Evolutionary conservation across 64 coral and sea anemone species (phyloP), one percentile per base, ranked within the genome.

Genomic region (Dendronephthya gigantea): DNA sequence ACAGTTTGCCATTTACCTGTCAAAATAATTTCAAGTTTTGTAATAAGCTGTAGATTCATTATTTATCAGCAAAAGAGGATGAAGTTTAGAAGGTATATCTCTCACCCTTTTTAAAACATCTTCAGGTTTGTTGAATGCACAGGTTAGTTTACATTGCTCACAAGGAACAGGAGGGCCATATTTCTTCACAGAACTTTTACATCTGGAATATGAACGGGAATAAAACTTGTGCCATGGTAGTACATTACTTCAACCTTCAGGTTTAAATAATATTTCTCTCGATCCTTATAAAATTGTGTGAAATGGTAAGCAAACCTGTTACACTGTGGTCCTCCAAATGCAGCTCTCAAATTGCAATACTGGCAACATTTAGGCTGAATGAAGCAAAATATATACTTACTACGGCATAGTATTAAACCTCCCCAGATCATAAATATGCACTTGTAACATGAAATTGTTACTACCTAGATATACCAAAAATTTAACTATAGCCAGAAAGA

Each of bases 91-190:
- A n/a, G n/a, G n/a, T n/a, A n/a, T n/a, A n/a, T 39, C 27, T 68
- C 52, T 39, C 87, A 97, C 95, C 92, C 93, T 93, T 49, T 91
- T 90, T 88, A 90, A 93, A 48, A 92, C 90, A 41, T 98, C 92
- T 23, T 91, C 85, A 1, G 95, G 89, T 48, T 93, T 98, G 39
- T 98, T 83, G 68, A 98, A 98, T n/a, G 95, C 95, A 90, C 95
- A 98, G 48, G 89, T 98, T 7, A 98, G 87, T 55, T 91, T 98
- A 50, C 95, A 98, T 58, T 98, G 95, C 39, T 98, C 92, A 83
- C 95, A 98, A 17, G 76, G 69, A 16, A 98, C 90, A 52, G 95
- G 92, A 23, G 92, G 68, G 17, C 95, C 95, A 93, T 98, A 98
- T 70, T 93, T 98, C 41, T 83, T 91, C 38, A 91, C 90, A 29